These are phyloP conservation scores for Virgularia gustaviana DNA, from an alignment of 92 coral and sea anemone species.

Conservation along the genomic window DNA sequence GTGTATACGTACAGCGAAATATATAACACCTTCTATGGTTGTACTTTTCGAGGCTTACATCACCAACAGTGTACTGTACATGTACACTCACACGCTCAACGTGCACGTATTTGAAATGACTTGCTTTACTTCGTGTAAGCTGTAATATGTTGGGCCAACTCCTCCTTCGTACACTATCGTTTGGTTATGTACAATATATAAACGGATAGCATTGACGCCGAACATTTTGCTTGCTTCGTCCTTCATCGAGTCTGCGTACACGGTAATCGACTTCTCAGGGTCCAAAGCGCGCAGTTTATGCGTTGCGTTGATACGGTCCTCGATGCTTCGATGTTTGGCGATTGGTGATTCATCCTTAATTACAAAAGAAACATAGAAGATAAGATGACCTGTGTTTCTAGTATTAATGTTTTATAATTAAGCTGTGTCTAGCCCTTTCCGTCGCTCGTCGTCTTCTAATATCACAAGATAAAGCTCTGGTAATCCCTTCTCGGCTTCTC, in stretches of 20 bases:
- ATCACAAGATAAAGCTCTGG: too few relatives aligned
- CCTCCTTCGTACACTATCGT: conserved; percentile 34
- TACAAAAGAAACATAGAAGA: background rate
- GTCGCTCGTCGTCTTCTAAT: too few relatives aligned
- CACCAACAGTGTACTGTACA: background rate
- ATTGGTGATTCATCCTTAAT: conserved; percentile 20
- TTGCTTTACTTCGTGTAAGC: conserved; percentile 6
- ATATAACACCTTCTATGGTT: background rate
- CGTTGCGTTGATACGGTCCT: conserved; percentile 26
- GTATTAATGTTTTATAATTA: background rate
- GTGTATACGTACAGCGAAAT: background rate
- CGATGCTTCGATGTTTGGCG: conserved; percentile 6
- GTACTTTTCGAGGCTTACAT: background rate
- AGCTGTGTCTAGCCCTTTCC: background rate
- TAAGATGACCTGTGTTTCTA: background rate
- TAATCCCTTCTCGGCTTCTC: too few relatives aligned
- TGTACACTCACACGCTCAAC: background rate
- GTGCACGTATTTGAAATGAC: background rate
- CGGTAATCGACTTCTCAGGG: background rate
- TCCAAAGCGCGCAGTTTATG: background rate
- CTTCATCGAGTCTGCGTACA: conserved; percentile 30
- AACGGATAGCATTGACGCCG: conserved; percentile 23
- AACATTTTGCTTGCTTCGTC: conserved; percentile 29
- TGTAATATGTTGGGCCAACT: conserved; percentile 32
- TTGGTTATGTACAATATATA: conserved; percentile 12